These are phyloP conservation scores for Coccyzus lansbergi DNA, from an alignment of 2,797 vertebrate species.

Conservation along the genomic window DNA sequence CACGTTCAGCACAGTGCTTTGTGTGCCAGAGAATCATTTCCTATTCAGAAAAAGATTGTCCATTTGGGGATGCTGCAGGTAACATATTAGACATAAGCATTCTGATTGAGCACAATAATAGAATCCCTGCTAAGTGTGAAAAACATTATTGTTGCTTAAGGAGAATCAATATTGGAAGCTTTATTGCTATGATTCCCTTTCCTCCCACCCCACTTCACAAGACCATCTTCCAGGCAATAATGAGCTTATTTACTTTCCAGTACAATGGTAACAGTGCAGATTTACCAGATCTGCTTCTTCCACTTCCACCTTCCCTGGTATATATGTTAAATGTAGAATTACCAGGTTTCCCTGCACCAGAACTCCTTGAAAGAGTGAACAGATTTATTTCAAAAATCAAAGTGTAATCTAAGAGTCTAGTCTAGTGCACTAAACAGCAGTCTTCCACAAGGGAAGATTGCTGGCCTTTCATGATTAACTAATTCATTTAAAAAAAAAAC, in stretches of 20 bases:
- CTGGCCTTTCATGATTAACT: background rate
- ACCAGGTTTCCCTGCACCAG: background rate
- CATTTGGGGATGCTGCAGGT: background rate
- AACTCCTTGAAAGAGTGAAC: background rate
- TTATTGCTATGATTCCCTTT: background rate
- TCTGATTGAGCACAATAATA: background rate
- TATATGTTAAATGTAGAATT: background rate
- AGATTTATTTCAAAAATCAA: background rate
- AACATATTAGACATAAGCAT: background rate
- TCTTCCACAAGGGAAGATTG: background rate
- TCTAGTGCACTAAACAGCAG: background rate
- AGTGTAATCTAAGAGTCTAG: background rate
- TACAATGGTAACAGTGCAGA: rapidly evolving
- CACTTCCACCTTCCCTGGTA: rapidly evolving
- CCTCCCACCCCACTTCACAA: background rate
- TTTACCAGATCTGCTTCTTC: background rate
- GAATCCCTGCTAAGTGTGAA: background rate
- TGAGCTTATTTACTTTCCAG: rapidly evolving
- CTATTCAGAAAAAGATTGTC: background rate
- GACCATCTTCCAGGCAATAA: background rate
- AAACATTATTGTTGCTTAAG: background rate
- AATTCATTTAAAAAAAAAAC: background rate
- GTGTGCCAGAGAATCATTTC: background rate
- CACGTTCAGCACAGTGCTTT: background rate
- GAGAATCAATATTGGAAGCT: background rate